Conservation (phyloP, 2,113 vertebrate species). For the Bucco capensis region DNA sequence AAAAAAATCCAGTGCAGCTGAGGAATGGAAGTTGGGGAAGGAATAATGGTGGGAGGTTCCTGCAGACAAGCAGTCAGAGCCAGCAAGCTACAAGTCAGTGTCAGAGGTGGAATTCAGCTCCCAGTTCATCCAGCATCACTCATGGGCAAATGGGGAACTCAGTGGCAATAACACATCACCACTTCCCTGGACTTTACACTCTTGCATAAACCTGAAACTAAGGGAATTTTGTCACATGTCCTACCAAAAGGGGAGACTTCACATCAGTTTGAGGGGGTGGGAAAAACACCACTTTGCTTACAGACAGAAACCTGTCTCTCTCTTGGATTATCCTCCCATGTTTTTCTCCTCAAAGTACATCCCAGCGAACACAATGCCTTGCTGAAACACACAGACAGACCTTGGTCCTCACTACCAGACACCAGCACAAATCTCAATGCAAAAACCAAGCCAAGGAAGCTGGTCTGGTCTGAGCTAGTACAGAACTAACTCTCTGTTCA, state of each 20-base stretch:
- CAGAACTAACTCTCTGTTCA: too few species aligned
- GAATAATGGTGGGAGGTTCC: not conserved
- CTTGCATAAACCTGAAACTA: not conserved
- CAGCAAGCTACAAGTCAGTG: not conserved
- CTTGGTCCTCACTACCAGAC: not conserved
- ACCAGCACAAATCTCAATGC: fast-evolving
- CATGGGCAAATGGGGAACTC: not conserved
- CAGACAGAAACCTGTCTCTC: not conserved
- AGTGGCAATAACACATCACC: fast-evolving
- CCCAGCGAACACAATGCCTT: fast-evolving
- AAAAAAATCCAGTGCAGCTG: not conserved
- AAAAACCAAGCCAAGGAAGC: not conserved
- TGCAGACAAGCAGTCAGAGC: fast-evolving
- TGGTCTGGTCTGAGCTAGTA: too few species aligned
- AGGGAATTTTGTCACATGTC: not conserved
- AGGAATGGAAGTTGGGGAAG: not conserved
- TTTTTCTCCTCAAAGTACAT: fast-evolving
- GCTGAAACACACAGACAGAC: not conserved
- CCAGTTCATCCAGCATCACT: not conserved
- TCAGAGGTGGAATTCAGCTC: not conserved
- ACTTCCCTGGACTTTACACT: not conserved
- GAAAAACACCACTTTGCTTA: not conserved
- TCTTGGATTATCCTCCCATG: not conserved
- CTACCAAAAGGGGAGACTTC: not conserved
- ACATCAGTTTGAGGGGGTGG: not conserved